Evolutionary conservation across 2,113 vertebrate genomes (phyloP), one percentile per base, ranked within the genome.

Genomic region (Semicossyphus pulcher): DNA sequence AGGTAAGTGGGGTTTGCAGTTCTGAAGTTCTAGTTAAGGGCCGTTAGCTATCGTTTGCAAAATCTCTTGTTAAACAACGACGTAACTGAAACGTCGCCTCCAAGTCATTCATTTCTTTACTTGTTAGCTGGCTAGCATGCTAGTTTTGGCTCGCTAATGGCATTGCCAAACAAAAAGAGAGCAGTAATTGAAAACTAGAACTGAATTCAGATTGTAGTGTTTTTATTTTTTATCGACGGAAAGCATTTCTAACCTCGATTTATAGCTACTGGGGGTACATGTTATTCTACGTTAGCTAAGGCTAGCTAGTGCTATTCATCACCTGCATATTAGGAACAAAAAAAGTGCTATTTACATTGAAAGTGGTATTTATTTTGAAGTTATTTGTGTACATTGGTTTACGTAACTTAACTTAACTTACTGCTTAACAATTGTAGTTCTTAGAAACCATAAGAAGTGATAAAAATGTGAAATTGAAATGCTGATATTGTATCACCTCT

Each of bases 41-140:
- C 1, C 3, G 4, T 4, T 6, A 25, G 14, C 0, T 61, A 7
- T n/a, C 44, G n/a, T 21, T 36, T 20, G 31, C 28, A 20, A 5
- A n/a, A n/a, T n/a, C n/a, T n/a, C n/a, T 15, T 4, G 10, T 16
- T 42, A 21, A 58, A 72, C 31, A 57, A 21, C 56, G 37, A 87
- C 88, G 88, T 86, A 85, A 54, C 59, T 51, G 21, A 12, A 59
- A 88, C 90, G 90, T 92, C 32, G 61, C 31, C 8, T 20, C 6
- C 9, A 14, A 42, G 49, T 65, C 88, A 88, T 88, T 90, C 85
- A 89, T 89, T 68, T 58, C 23, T 74, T 8, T 5, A 31, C 69
- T 5, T 21, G 54, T 76, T 88, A 85, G 89, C 80, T 0, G 0
- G 44, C 28, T 89, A 87, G 80, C 79, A 72, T 61, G 76, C 65